Percentiles rank a stretch among this genome's conserved stretches.
Evolutionary conservation across 2,797 vertebrate genomes (phyloP).

Genomic region (Hozukius guyotensis): DNA sequence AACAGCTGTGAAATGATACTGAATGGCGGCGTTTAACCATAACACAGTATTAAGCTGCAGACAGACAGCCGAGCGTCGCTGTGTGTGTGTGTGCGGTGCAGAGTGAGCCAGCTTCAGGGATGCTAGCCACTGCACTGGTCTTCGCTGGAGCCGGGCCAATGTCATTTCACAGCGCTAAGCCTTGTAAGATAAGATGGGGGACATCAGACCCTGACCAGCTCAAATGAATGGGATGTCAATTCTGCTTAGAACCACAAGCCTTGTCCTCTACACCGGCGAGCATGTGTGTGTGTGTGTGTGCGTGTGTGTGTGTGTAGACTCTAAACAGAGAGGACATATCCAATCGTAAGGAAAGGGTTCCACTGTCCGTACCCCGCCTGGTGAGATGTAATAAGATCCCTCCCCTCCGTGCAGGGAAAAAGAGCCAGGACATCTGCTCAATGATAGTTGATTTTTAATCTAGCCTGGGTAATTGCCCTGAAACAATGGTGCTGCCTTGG

Average conservation of each 20-base stretch:
- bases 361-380: slow-evolving; percentile 45
- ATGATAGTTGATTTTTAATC: slow-evolving; percentile 74
- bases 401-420: slow-evolving; percentile 18
- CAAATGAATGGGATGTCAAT: slow-evolving; percentile 84
- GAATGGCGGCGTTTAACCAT: slow-evolving; percentile 56
- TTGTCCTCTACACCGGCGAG: slow-evolving; percentile 53
- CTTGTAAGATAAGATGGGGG: slow-evolving; percentile 80
- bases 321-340: slow-evolving; percentile 79
- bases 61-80: slow-evolving; percentile 25
- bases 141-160: slow-evolving; percentile 74
- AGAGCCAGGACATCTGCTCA: slow-evolving; percentile 66
- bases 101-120: slow-evolving; percentile 24
- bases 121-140: slow-evolving; percentile 61
- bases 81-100: slow-evolving; percentile 14
- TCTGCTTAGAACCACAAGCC: slow-evolving; percentile 73
- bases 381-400: slow-evolving; percentile 69
- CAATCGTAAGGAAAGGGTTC: slow-evolving; percentile 66
- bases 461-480: slow-evolving; percentile 65
- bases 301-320: slow-evolving; percentile 39
- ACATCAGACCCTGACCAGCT: slow-evolving; percentile 79
- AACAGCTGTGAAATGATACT: slow-evolving; percentile 68
- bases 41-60: slow-evolving; percentile 46
- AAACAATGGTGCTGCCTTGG: slow-evolving; percentile 50
- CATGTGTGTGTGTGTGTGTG: slow-evolving; percentile 25
- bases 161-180: slow-evolving; percentile 77